These are phyloP conservation scores for Drosophila yooni DNA, from an alignment of 2,888 invertebrate genomes.

Conservation along the genomic window DNA sequence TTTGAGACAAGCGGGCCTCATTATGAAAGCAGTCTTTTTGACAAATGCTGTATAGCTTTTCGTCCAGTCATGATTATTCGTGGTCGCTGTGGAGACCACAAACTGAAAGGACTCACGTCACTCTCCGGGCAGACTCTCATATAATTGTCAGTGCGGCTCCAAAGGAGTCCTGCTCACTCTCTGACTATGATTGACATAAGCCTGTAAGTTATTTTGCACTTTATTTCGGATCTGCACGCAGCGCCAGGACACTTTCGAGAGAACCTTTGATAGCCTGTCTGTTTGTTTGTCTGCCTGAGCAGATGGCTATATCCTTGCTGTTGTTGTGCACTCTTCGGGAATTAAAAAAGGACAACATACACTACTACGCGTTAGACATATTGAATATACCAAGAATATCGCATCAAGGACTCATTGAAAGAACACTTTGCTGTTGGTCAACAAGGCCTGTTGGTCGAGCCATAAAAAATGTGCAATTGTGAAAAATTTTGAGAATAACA, in stretches of 20 bases:
- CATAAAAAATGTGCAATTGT: neutral
- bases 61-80: neutral
- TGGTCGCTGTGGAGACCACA: neutral
- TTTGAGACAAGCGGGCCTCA: neutral
- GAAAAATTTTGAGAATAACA: neutral
- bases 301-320: neutral
- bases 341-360: neutral
- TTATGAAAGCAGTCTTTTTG: neutral
- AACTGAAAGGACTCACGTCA: neutral
- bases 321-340: neutral
- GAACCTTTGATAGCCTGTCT: neutral
- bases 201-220: neutral
- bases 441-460: neutral
- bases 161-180: neutral
- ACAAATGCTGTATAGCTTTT: neutral
- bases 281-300: neutral
- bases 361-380: neutral
- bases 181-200: neutral
- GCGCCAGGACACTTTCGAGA: neutral
- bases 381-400: neutral
- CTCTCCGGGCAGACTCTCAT: neutral
- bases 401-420: neutral
- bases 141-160: neutral
- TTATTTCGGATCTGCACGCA: neutral
- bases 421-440: neutral